Conservation (phyloP, 2,888 invertebrate genomes). For the Coecobrya sp. region DNA sequence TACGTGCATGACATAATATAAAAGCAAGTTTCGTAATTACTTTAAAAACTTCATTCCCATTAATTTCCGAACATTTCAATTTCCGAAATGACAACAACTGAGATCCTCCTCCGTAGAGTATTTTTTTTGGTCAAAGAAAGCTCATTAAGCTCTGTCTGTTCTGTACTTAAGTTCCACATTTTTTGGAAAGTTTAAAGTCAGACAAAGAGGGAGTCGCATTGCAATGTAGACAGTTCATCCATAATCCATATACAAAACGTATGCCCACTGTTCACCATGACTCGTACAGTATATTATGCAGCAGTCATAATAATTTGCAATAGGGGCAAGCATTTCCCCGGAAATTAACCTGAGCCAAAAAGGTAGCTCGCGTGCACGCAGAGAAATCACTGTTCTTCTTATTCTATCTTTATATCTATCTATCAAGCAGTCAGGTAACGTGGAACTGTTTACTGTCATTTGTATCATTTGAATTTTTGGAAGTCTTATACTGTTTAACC, state of each 20-base stretch:
- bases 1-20: too few relatives aligned
- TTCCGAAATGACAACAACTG: slow-evolving; percentile 38
- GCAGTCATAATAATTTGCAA: not conserved
- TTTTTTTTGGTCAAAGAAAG: not conserved
- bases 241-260: too few relatives aligned
- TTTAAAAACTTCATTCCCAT: slow-evolving; percentile 7
- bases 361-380: not conserved
- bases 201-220: not conserved
- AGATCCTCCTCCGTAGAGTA: not conserved
- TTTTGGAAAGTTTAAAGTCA: not conserved
- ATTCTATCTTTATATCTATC: not conserved
- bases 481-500: too few relatives aligned
- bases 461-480: too few relatives aligned
- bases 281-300: not conserved
- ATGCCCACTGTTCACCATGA: not conserved
- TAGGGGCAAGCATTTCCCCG: not conserved
- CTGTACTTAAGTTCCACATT: not conserved
- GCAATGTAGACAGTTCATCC: not conserved
- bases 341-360: not conserved
- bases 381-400: not conserved
- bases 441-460: too few relatives aligned
- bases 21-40: slow-evolving; percentile 6
- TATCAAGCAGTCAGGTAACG: too few relatives aligned
- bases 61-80: slow-evolving; percentile 37
- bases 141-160: not conserved